Percentiles rank a stretch among this genome's conserved stretches.
Evolutionary conservation across 2,888 invertebrate genomes (phyloP).

Genomic region (Ormyrus rosae): DNA sequence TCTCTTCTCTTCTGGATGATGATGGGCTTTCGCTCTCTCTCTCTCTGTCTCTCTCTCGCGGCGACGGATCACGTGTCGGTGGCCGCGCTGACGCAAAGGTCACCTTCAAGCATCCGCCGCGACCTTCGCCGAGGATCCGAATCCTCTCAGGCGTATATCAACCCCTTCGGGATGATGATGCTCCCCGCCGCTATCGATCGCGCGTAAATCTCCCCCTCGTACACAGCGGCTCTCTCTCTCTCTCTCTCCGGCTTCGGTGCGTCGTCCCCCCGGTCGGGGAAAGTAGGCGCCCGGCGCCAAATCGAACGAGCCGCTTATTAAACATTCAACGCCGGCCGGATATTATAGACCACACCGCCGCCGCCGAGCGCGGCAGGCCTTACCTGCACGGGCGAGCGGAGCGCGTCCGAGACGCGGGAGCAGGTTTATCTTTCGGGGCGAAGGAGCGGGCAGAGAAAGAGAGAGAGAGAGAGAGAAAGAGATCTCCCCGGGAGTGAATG

Average conservation of each 20-base stretch:
- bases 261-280: background rate
- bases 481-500: background rate
- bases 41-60: background rate
- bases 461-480: background rate
- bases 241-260: background rate
- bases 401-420: too few species aligned
- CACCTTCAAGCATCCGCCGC: constrained; percentile 18
- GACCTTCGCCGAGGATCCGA: constrained; percentile 25
- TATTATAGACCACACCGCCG: background rate
- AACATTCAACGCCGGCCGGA: constrained; percentile 31
- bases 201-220: background rate
- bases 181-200: background rate
- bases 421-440: background rate
- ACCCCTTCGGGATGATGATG: too few species aligned
- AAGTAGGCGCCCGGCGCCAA: constrained; percentile 16
- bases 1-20: background rate
- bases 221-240: background rate
- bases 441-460: background rate
- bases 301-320: constrained; percentile 23
- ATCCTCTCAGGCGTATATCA: background rate
- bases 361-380: too few species aligned
- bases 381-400: too few species aligned
- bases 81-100: constrained; percentile 8
- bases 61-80: too few species aligned
- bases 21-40: constrained; percentile 2